Percentiles rank a stretch among this genome's conserved stretches.
Conservation (phyloP, 53 echinoderm and acorn worm species). For the Crossaster papposus region DNA sequence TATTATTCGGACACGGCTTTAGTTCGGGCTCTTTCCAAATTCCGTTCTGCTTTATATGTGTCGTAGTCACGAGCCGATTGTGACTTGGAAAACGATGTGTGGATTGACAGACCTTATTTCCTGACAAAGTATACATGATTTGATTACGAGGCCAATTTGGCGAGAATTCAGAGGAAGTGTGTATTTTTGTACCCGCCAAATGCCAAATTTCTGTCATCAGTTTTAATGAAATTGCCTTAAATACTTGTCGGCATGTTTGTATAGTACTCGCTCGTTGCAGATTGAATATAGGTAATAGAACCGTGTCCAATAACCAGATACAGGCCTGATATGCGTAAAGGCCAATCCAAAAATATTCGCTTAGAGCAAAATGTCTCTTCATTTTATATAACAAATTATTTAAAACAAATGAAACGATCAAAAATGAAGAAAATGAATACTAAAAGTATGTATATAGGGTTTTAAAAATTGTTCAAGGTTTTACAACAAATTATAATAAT, state of each 20-base stretch:
- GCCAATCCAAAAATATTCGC: background rate
- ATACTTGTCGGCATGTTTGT: background rate
- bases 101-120: slow-evolving; percentile 16
- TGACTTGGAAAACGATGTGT: background rate
- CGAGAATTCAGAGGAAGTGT: background rate
- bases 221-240: background rate
- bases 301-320: background rate
- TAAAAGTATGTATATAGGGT: too few species aligned
- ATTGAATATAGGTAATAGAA: background rate
- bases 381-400: too few species aligned
- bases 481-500: too few species aligned
- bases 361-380: too few species aligned
- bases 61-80: background rate
- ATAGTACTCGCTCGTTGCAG: background rate
- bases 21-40: background rate
- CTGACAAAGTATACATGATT: background rate
- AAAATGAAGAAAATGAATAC: too few species aligned
- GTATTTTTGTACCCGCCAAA: background rate
- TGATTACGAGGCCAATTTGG: background rate
- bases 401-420: too few species aligned
- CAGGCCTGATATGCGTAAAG: background rate
- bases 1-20: too few species aligned
- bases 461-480: too few species aligned
- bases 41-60: background rate
- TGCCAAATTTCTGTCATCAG: background rate